Percentiles rank a stretch among this genome's conserved stretches.
Conservation (phyloP, 2,113 vertebrate species). For the Brienomyrus brachyistius region DNA sequence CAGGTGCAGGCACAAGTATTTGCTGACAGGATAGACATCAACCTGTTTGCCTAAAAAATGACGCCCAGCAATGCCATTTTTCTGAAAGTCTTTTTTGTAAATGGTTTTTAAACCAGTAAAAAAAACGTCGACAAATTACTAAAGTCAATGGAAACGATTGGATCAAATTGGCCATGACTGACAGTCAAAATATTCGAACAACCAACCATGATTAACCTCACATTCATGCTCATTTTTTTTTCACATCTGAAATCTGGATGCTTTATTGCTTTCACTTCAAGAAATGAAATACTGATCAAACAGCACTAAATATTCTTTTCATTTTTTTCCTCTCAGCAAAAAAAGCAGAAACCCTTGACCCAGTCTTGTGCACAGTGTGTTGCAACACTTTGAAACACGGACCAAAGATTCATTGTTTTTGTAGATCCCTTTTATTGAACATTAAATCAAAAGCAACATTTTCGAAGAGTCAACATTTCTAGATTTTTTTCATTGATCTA, state of each 20-base stretch:
- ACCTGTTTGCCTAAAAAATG: background rate
- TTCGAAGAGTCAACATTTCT: constrained; percentile 7
- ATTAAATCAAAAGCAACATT: background rate
- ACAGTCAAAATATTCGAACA: background rate
- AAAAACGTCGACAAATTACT: background rate
- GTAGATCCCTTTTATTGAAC: background rate
- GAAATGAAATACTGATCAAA: background rate
- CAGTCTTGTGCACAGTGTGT: background rate
- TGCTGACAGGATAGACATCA: background rate
- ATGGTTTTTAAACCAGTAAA: background rate
- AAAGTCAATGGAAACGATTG: background rate
- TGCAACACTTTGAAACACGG: background rate
- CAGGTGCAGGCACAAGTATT: background rate
- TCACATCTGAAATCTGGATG: background rate
- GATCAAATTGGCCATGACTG: background rate
- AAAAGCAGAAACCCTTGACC: background rate
- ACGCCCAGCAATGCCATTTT: background rate
- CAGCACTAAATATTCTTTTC: background rate
- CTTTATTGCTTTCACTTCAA: background rate
- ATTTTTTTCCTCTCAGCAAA: background rate
- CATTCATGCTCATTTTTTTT: too few species aligned
- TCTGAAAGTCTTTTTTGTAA: background rate
- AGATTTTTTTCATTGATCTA: background rate
- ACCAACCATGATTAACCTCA: too few species aligned
- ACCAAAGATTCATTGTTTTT: background rate